A percentile compares a stretch with the other conserved stretches of the same genome.
These are phyloP conservation scores for Probosciger aterrimus DNA, from an alignment of 2,113 vertebrate genomes.

Conservation along the genomic window DNA sequence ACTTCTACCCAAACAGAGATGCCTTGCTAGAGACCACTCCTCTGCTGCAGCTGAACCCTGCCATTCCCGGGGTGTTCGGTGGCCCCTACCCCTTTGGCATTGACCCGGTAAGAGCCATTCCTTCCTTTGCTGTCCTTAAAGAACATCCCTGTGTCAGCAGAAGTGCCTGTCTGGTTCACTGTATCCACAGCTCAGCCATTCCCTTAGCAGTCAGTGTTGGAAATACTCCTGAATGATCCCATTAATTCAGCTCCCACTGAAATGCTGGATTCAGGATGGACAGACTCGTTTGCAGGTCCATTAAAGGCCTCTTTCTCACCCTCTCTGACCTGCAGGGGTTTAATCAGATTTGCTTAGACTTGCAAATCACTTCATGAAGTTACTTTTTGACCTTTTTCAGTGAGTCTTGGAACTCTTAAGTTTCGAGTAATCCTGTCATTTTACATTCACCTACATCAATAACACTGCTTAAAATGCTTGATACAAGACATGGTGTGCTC, in stretches of 20 bases:
- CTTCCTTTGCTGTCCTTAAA: background rate
- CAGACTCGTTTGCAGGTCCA: background rate
- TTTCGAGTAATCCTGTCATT: background rate
- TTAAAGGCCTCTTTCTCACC: background rate
- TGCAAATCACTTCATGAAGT: background rate
- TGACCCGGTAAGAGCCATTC: slow-evolving; percentile 82
- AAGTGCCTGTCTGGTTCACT: background rate
- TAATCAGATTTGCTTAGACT: background rate
- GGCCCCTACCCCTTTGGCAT: slow-evolving; percentile 97
- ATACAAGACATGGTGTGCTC: background rate
- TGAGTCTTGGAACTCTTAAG: background rate
- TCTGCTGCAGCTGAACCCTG: slow-evolving; percentile 88
- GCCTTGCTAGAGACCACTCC: slow-evolving; percentile 71
- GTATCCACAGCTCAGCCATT: background rate
- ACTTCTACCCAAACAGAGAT: slow-evolving; percentile 59
- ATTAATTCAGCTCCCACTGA: background rate
- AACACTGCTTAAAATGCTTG: background rate
- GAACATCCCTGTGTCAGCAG: background rate
- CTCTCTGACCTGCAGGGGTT: background rate
- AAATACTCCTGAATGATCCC: accelerated
- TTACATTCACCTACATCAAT: background rate
- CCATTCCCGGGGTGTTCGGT: slow-evolving; percentile 83
- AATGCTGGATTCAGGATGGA: background rate
- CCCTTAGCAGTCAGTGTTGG: background rate
- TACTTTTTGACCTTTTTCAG: background rate